Conservation (phyloP, 37 sponge, comb jelly and placozoan genomes). For the Hormiphora californensis region DNA sequence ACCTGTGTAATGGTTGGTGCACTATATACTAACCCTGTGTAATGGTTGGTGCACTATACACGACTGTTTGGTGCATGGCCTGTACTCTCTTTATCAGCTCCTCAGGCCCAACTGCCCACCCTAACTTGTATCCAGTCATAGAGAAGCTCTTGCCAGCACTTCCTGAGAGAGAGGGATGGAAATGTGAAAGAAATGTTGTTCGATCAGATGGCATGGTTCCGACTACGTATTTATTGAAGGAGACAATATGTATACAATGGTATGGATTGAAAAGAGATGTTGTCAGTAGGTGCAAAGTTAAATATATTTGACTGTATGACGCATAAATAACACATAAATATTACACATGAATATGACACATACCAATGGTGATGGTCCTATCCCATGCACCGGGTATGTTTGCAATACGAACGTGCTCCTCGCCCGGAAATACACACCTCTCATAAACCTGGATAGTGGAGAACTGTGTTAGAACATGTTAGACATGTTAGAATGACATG, state of each 20-base stretch:
- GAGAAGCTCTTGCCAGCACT: conserved; percentile 98
- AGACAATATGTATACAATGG: no score
- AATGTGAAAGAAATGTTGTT: no score
- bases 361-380: conserved; percentile 90
- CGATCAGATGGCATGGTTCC: no score
- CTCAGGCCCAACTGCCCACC: conserved; percentile 89
- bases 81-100: conserved; percentile 67
- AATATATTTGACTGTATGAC: no score
- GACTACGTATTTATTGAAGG: no score
- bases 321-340: no score
- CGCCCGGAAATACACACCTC: conserved; percentile 30
- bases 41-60: conserved; percentile 67
- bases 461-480: background rate
- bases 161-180: no score
- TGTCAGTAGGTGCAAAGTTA: no score
- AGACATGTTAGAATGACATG: background rate
- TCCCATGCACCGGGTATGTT: conserved; percentile 90
- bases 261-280: no score
- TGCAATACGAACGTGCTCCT: conserved; percentile 5
- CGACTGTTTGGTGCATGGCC: conserved; percentile 56
- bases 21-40: conserved; percentile 47
- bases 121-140: conserved; percentile 91
- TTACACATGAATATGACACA: no score
- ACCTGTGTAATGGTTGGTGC: no score
- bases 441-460: background rate